Conservation (phyloP, 2,797 vertebrate species). For the Rhinoraja longicauda region DNA sequence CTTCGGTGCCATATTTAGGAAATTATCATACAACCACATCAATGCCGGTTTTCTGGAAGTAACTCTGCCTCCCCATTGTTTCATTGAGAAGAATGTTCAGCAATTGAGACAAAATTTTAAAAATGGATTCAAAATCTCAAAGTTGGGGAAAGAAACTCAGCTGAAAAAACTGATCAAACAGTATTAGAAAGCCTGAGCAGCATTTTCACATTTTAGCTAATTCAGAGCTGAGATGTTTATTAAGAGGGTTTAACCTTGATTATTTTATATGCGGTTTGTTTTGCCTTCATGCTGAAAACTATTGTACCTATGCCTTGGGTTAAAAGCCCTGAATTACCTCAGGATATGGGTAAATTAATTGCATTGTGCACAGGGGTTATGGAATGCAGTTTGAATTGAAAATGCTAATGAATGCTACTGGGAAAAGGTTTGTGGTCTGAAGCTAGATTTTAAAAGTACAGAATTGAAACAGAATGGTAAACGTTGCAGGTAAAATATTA, state of each 20-base stretch:
- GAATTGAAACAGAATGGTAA: slow-evolving; percentile 32
- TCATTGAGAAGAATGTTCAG: not conserved
- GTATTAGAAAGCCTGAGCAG: not conserved
- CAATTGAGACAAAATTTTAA: not conserved
- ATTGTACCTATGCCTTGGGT: not conserved
- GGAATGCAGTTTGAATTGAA: slow-evolving; percentile 15
- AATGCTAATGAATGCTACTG: slow-evolving; percentile 36
- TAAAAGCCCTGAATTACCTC: slow-evolving; percentile 4
- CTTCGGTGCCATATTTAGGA: too few relatives aligned
- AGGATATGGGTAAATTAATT: slow-evolving; percentile 33
- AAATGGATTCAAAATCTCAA: not conserved
- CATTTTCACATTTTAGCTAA: not conserved
- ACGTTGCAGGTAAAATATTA: slow-evolving; percentile 37
- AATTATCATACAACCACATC: not conserved
- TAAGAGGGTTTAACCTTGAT: not conserved
- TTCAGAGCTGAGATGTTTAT: not conserved
- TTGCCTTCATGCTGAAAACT: not conserved
- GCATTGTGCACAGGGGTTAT: slow-evolving; percentile 8
- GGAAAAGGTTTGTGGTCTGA: slow-evolving; percentile 20
- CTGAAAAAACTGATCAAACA: not conserved
- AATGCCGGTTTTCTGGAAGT: not conserved
- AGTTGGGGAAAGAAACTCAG: not conserved
- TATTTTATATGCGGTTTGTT: slow-evolving; percentile 13
- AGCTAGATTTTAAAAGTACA: slow-evolving; percentile 20
- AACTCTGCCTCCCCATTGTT: not conserved